Base-by-base conservation (phyloP, 2,888 invertebrate species). In the Ethmia dodecea region DNA sequence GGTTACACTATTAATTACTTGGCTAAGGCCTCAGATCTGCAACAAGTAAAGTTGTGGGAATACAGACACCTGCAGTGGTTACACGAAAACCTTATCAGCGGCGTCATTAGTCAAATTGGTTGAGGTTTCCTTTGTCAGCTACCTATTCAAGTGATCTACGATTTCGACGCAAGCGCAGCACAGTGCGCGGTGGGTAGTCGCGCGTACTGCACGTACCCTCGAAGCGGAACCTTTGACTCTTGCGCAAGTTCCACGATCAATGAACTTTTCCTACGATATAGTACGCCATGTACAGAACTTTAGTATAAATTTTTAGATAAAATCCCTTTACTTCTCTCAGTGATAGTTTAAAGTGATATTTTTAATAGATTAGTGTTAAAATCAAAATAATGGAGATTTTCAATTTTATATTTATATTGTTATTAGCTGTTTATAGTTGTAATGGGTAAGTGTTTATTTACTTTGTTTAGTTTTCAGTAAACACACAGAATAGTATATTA, bases 181-280 rank as follows among this genome's bases (percentile, higher is more conserved):
- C 60, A 68, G 66, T 64, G 59, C 50, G 54, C 58, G 58, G 47
- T 51, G 40, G 54, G 35, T 44, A 38, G 43, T 52, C 60, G 66
- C 54, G 55, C 53, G 52, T 46, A 48, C 42, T 42, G 50, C 64
- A 64, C 69, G 69, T 16, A 25, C 40, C 32, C 32, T 36, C 37
- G 37, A 33, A 45, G 35, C 27, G 35, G 43, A 39, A 51, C 54
- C 55, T 55, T 47, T 45, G 8, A 32, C 28, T 33, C 45, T 33
- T 38, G 28, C 46, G 35, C 52, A 51, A 55, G 43, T 49, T 20
- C 12, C 52, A 47, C 49, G 37, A 49, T 49, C 47, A 45, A 49
- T 51, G 47, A 49, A 37, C 45, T 42, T 45, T 49, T 49, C 49
- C 48, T 43, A 40, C 48, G 36, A 37, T 35, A n/a, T 37, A 33